Base-by-base conservation (phyloP, 2,113 vertebrate species). In the Poecile atricapillus region DNA sequence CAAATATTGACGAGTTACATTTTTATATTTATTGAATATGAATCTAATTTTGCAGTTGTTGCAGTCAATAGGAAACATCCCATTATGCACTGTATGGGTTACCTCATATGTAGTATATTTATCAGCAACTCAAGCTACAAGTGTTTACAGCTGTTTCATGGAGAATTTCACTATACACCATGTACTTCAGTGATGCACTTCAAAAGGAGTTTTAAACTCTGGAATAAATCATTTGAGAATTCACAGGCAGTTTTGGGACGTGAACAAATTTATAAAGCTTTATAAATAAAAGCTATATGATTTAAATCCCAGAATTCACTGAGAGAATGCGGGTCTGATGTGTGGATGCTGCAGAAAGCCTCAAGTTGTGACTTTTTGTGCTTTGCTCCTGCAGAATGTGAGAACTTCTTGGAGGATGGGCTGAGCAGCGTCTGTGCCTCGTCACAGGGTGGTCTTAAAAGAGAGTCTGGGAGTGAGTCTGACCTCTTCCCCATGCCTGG, bases 401-500 rank as follows among this genome's bases (percentile, higher is more conserved):
- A 97, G 30, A 96, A 83, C 83, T 98, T 97, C 90, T 64, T 98
- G 90, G 97, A 98, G 85, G 97, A 97, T 90, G 95, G 96, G 63
- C 95, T 98, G 85, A 93, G 79, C 11, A 50, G 88, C 1, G 84
- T 97, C 68, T 96, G 96, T 78, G 39, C 96, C 67, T 96, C 98
- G 0, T 96, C 97, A 46, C 96, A 91, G 67, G 50, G 84, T 11
- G 35, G 75, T 39, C 94, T 97, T 46, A 97, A 98, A 83, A 83
- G 96, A 87, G 97, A 88, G 33, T 97, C 97, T 0, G 97, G 96
- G 56, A 98, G 97, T 2, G 98, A 98, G 47, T 92, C 97, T 23
- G 97, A 98, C 78, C 93, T 98, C 89, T 98, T 98, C 44, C 95
- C 96, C 27, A 92, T 98, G 28, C 31, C 97, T 81, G 75, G 90